These are phyloP conservation scores for Allacma fusca DNA, from an alignment of 2,888 invertebrate species.

Conservation along the genomic window DNA sequence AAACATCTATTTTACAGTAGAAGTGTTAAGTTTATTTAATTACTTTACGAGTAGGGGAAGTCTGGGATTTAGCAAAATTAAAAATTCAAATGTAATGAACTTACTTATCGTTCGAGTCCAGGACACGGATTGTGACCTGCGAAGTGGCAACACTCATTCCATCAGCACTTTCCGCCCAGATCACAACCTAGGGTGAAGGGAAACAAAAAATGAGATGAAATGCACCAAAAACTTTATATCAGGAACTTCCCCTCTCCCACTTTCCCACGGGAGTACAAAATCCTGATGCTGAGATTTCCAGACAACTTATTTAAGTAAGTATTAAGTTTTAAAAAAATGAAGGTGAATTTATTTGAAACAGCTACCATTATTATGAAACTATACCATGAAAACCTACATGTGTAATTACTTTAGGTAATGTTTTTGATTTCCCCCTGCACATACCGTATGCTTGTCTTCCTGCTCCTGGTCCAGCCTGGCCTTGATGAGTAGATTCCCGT, in stretches of 20 bases:
- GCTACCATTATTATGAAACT: background rate
- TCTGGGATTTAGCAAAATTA: slow-evolving; percentile 48
- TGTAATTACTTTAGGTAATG: background rate
- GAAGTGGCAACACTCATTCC: slow-evolving; percentile 61
- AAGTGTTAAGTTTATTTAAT: slow-evolving; percentile 22
- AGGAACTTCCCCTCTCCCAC: no score
- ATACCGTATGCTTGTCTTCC: slow-evolving; percentile 61
- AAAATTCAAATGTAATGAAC: slow-evolving; percentile 19
- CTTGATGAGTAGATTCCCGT: slow-evolving; percentile 60
- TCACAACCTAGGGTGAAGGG: slow-evolving; percentile 55
- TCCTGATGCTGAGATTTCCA: no score
- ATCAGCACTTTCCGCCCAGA: slow-evolving; percentile 61
- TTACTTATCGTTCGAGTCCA: slow-evolving; percentile 46
- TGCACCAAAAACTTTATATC: background rate
- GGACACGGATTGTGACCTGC: slow-evolving; percentile 60
- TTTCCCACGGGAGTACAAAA: no score
- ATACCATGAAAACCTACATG: background rate
- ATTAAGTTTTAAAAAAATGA: background rate
- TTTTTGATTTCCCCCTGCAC: background rate
- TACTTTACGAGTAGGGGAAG: slow-evolving; percentile 48
- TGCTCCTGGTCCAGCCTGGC: slow-evolving; percentile 60
- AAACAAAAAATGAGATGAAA: slow-evolving; percentile 3
- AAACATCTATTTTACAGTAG: slow-evolving; percentile 21
- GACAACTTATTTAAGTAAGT: no score
- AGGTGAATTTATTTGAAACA: background rate